Evolutionary conservation across 2,888 invertebrate genomes (phyloP).

Genomic region (Scaptomyza polygonia): DNA sequence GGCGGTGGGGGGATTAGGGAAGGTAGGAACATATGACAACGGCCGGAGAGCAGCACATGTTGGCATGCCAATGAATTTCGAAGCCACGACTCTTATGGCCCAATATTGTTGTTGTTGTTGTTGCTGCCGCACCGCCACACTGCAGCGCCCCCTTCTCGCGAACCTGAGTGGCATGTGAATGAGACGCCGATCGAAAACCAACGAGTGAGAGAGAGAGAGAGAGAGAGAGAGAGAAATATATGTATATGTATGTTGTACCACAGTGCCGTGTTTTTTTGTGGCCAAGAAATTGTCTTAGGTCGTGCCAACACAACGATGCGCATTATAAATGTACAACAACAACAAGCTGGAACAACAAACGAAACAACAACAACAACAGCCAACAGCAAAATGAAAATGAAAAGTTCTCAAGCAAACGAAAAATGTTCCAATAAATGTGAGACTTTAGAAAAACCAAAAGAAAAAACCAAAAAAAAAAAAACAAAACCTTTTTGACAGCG

Average conservation of each 20-base stretch:
- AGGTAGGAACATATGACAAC: constrained; percentile 51
- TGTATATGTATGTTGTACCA: too few relatives aligned
- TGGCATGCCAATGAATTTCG: constrained; percentile 67
- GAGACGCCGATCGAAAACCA: constrained; percentile 49
- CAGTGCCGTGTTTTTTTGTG: constrained; percentile 41
- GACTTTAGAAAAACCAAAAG: constrained; percentile 19
- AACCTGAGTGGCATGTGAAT: constrained; percentile 78
- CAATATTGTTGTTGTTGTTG: constrained; percentile 20
- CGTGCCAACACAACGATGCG: constrained; percentile 69
- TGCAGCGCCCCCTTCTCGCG: background rate
- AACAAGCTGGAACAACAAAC: constrained; percentile 7
- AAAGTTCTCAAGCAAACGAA: constrained; percentile 68
- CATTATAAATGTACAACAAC: constrained; percentile 62
- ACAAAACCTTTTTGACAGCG: constrained; percentile 61
- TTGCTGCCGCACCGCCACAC: background rate
- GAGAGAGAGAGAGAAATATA: too few relatives aligned
- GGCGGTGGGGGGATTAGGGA: background rate
- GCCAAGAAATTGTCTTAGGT: constrained; percentile 76
- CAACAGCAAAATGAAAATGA: constrained; percentile 66
- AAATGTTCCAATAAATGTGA: constrained; percentile 44
- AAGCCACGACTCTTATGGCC: constrained; percentile 48
- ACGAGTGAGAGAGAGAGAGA: too few relatives aligned
- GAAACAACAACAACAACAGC: constrained; percentile 21
- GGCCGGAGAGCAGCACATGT: constrained; percentile 58
- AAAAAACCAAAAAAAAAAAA: too few relatives aligned